Percentiles rank a stretch among this genome's conserved stretches.
Evolutionary conservation across 2,888 invertebrate species (phyloP).

Genomic region (Tenthredo scrophulariae): DNA sequence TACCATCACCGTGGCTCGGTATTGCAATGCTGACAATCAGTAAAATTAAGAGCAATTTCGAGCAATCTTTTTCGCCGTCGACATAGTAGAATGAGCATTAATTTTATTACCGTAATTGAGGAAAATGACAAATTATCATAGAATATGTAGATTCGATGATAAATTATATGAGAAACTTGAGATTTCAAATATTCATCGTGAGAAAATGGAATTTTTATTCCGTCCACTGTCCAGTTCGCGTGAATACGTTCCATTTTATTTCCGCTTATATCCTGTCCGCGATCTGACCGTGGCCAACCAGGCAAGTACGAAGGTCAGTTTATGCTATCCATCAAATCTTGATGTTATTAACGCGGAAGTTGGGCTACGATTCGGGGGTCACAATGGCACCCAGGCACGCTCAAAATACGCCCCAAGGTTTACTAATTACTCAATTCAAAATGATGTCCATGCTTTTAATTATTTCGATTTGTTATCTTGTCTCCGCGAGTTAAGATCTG

Average conservation of each 20-base stretch:
- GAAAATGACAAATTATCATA: not conserved
- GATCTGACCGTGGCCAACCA: slow-evolving; percentile 42
- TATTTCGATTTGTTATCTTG: slow-evolving; percentile 43
- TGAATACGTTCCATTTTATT: slow-evolving; percentile 32
- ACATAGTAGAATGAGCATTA: not conserved
- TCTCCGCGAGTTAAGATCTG: not conserved
- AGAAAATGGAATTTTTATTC: not conserved
- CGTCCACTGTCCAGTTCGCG: not conserved
- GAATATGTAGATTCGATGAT: slow-evolving; percentile 2
- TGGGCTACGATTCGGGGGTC: slow-evolving; percentile 7
- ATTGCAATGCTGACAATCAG: not conserved
- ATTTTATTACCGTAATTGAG: not conserved
- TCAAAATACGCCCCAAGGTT: slow-evolving; percentile 32
- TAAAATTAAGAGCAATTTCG: not conserved
- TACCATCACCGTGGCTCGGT: not conserved
- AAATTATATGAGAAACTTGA: slow-evolving; percentile 10
- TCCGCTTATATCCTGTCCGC: slow-evolving; percentile 29
- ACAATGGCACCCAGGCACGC: slow-evolving; percentile 39
- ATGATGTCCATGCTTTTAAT: slow-evolving; percentile 47
- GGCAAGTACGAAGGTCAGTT: slow-evolving; percentile 29
- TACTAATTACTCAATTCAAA: slow-evolving; percentile 44
- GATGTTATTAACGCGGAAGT: slow-evolving; percentile 41
- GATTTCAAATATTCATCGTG: not conserved
- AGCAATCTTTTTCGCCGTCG: not conserved
- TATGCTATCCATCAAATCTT: slow-evolving; percentile 49